Conservation (phyloP, 2,888 invertebrate species). For the Idaea dimidiata region DNA sequence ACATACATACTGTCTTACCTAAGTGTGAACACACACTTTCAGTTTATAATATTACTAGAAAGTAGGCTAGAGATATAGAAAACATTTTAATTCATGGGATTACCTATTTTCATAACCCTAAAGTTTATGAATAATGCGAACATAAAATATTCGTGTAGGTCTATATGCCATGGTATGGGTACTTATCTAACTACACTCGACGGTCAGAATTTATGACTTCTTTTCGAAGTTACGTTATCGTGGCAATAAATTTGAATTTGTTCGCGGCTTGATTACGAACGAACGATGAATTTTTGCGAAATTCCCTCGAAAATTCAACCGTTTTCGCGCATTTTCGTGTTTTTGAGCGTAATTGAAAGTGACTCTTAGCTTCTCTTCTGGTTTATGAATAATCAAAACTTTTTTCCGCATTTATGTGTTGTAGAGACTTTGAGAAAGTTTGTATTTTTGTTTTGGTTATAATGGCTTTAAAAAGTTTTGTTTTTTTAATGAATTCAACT, state of each 20-base stretch:
- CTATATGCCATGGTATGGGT: not conserved
- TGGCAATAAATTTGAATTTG: slow-evolving; percentile 69
- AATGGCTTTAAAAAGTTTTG: slow-evolving; percentile 3
- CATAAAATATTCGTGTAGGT: not conserved
- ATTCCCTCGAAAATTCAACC: slow-evolving; percentile 25
- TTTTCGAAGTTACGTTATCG: slow-evolving; percentile 68
- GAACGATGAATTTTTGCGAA: slow-evolving; percentile 30
- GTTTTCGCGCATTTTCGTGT: slow-evolving; percentile 38
- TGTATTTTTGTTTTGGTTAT: not conserved
- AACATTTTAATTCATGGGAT: no score
- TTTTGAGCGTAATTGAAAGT: slow-evolving; percentile 54
- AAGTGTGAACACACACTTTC: no score
- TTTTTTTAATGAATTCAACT: not conserved
- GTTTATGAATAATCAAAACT: slow-evolving; percentile 38
- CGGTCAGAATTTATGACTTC: slow-evolving; percentile 62
- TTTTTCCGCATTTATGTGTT: slow-evolving; percentile 37
- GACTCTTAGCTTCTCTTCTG: slow-evolving; percentile 37
- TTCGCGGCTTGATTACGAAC: slow-evolving; percentile 43
- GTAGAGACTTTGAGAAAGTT: slow-evolving; percentile 5
- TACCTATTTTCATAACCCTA: not conserved
- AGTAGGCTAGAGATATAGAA: no score
- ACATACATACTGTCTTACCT: no score
- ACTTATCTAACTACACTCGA: slow-evolving; percentile 31
- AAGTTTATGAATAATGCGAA: not conserved
- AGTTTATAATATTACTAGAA: no score